A percentile compares a stretch with the other conserved stretches of the same genome.
Conservation (phyloP, 2,113 vertebrate species). For the Taxidea taxus region DNA sequence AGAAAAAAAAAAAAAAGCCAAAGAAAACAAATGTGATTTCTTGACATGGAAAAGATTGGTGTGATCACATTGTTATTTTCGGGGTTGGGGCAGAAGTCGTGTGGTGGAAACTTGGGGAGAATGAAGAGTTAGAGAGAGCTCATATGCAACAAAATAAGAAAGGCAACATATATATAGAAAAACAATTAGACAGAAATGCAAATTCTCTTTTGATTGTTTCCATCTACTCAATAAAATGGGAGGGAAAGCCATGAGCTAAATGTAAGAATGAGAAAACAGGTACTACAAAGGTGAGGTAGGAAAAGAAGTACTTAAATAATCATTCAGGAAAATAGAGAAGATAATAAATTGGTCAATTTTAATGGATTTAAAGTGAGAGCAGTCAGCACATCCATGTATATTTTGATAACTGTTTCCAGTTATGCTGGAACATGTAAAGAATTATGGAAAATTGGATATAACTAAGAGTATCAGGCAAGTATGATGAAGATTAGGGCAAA, state of each 20-base stretch:
- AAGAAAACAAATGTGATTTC: neutral
- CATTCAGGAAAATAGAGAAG: neutral
- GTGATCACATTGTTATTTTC: neutral
- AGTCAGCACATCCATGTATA: no score
- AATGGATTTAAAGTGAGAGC: neutral
- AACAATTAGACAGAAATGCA: neutral
- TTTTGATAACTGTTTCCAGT: neutral
- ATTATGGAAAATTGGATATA: neutral
- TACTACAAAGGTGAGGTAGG: neutral
- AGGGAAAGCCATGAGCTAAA: neutral
- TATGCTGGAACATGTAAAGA: neutral
- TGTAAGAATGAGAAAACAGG: neutral
- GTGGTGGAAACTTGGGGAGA: neutral
- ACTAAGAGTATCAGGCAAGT: neutral
- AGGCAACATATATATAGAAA: neutral
- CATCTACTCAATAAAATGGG: neutral
- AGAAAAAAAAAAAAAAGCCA: neutral
- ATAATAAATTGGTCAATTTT: neutral
- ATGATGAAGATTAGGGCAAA: neutral
- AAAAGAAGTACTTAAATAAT: neutral
- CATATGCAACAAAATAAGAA: neutral
- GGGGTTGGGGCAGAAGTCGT: rapidly evolving
- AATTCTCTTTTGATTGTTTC: neutral
- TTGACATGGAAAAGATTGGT: neutral
- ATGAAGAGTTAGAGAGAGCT: neutral